Evolutionary conservation across 1,140 invertebrate genomes (phyloP).

Genomic region (Octopus sinensis): DNA sequence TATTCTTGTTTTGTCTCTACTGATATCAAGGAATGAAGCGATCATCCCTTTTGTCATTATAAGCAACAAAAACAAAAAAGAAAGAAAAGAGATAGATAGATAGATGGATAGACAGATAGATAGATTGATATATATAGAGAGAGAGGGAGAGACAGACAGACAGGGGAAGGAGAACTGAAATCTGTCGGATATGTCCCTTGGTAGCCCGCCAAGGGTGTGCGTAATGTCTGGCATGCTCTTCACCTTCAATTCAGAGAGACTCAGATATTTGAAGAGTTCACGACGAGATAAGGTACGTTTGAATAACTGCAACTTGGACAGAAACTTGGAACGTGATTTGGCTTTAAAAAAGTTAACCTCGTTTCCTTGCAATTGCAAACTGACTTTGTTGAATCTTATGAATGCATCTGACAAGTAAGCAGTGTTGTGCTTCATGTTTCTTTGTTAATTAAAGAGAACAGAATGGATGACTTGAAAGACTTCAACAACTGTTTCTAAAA

Average conservation of each 20-base stretch:
- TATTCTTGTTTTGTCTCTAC: no score
- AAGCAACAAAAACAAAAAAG: neutral
- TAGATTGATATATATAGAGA: no score
- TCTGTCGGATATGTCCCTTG: neutral
- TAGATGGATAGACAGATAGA: no score
- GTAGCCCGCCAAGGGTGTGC: slow-evolving; percentile 2
- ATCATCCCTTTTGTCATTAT: neutral
- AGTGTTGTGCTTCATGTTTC: slow-evolving; percentile 1
- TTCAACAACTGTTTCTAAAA: slow-evolving; percentile 4
- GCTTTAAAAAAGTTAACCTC: neutral
- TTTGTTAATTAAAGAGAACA: neutral
- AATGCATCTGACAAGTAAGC: slow-evolving; percentile 1
- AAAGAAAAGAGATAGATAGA: no score
- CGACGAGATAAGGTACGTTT: neutral
- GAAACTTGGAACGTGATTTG: neutral
- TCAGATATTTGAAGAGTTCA: neutral
- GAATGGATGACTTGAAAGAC: neutral
- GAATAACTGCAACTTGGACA: slow-evolving; percentile 5
- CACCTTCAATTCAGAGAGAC: neutral
- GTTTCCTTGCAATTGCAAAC: slow-evolving; percentile 1
- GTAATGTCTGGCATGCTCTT: neutral
- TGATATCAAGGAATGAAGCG: neutral
- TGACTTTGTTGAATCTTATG: neutral
- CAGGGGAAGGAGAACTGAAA: neutral
- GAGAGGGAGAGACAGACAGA: no score